phyloP scores from a whole-genome alignment of 1,140 invertebrate genomes.

The Chironomus tepperi region DNA sequence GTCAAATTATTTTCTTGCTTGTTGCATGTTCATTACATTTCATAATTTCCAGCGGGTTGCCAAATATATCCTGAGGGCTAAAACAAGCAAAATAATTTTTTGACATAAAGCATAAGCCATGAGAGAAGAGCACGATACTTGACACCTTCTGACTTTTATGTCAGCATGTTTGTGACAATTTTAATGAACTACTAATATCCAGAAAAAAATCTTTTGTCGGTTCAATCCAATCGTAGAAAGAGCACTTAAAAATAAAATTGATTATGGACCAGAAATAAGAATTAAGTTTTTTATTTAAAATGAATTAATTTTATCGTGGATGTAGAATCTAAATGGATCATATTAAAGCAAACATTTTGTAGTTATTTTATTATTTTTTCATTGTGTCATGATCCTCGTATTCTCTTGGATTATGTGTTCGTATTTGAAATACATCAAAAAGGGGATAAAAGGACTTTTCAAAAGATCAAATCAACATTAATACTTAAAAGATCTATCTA shows the following conservation, averaged over 20 bases:
- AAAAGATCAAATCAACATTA: conserved; percentile 3
- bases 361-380: conserved; percentile 6
- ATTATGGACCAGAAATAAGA: too few relatives aligned
- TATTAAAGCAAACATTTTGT: conserved; percentile 17
- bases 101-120: neutral
- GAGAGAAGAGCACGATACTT: neutral
- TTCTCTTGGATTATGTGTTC: too few relatives aligned
- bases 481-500: neutral
- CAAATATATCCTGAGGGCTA: neutral
- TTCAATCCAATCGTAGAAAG: too few relatives aligned
- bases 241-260: neutral
- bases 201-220: neutral
- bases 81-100: neutral
- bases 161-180: neutral
- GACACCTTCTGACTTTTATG: neutral
- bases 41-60: neutral
- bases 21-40: neutral
- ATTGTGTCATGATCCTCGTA: neutral
- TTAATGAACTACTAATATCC: neutral
- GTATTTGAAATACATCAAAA: neutral
- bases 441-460: neutral
- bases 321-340: conserved; percentile 18
- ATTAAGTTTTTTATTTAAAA: neutral
- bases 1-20: too few relatives aligned
- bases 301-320: neutral